Evolutionary conservation across 2,113 vertebrate species (phyloP), one percentile per base, ranked within the genome.

Genomic region (Vanacampus margaritifer): DNA sequence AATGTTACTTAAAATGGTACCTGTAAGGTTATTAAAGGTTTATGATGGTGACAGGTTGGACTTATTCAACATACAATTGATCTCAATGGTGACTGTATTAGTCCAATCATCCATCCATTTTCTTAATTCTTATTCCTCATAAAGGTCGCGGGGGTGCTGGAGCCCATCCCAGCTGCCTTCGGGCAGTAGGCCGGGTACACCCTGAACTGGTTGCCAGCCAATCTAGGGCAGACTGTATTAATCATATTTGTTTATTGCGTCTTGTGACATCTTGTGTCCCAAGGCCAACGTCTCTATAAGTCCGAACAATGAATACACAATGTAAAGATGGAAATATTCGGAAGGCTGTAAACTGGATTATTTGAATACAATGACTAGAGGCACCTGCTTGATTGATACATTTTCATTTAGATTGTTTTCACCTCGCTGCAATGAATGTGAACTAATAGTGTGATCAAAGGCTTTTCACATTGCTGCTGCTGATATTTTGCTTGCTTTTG

Each of bases 361-460:
- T 54, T 54, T 26, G 51, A 54, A 14, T 23, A 59, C 57, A 37
- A 59, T 59, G 57, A 56, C 3, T 10, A 23, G 48, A 21, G 48
- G n/a, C 17, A 23, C n/a, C 8, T 10, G 21, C 9, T 8, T 23
- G 48, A 11, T 50, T 50, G 9, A 51, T 35, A 45, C 64, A 73
- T 68, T 76, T 39, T 51, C 74, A 72, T 78, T 36, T 46, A 68
- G 60, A 72, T 71, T 70, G 71, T 69, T 78, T 81, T 76, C 43
- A 72, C 60, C 72, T 63, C 61, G 64, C 64, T 73, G 69, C 57
- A 72, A 23, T 61, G 66, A 76, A 71, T 64, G 65, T 63, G 57
- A 69, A 68, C 75, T 78, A 84, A 79, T 78, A 46, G 68, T 60
- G 41, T 69, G 71, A 81, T 77, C 65, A 79, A 84, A 58, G 71